Conservation (phyloP, 37 sponge, comb jelly and placozoan species). For the Lycopodina hypogea region DNA sequence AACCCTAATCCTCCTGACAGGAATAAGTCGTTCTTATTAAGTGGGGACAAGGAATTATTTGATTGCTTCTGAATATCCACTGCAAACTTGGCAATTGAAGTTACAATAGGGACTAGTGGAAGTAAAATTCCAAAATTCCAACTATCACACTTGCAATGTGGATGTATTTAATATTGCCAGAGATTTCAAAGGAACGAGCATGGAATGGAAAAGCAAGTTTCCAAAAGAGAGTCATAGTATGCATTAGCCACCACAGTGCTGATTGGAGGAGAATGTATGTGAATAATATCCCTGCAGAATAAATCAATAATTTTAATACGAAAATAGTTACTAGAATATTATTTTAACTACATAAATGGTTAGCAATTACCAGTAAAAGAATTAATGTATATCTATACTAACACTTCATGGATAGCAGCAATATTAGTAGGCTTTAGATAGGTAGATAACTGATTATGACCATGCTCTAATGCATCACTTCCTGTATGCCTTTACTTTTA, state of each 20-base stretch:
- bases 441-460: too few relatives aligned
- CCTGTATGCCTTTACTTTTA: too few relatives aligned
- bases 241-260: constrained; percentile 26
- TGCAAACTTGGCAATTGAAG: background rate
- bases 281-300: constrained; percentile 18
- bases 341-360: too few relatives aligned
- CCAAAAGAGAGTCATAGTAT: constrained; percentile 16
- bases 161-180: constrained; percentile 11
- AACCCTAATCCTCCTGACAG: background rate
- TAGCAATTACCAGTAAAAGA: too few relatives aligned
- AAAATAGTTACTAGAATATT: too few relatives aligned
- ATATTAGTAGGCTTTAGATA: too few relatives aligned
- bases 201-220: background rate
- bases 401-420: too few relatives aligned
- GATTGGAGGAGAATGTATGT: constrained; percentile 18
- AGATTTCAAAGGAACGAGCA: background rate
- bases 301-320: too few relatives aligned
- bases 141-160: constrained; percentile 17
- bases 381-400: background rate
- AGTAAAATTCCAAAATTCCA: constrained; percentile 26
- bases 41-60: background rate
- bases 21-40: background rate
- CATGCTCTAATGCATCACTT: too few relatives aligned
- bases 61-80: background rate
- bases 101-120: constrained; percentile 12